phyloP scores from a whole-genome alignment of 2,797 vertebrate genomes.

The Streptopelia turtur region DNA sequence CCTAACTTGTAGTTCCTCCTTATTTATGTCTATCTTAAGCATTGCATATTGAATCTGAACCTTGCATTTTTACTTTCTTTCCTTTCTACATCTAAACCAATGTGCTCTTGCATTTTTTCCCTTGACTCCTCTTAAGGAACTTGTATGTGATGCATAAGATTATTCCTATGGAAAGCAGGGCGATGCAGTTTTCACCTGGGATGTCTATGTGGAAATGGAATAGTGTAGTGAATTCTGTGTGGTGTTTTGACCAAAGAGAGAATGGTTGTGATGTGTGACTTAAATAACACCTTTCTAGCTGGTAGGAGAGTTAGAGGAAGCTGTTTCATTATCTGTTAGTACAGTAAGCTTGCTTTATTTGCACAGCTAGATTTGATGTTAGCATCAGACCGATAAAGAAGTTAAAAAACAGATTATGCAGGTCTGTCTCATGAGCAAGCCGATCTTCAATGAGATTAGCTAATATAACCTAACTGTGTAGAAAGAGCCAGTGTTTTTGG shows the following conservation, averaged over 20 bases:
- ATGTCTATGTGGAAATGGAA: not conserved
- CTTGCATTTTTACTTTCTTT: not conserved
- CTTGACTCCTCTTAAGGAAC: not conserved
- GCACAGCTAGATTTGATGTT: not conserved
- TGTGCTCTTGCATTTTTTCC: not conserved
- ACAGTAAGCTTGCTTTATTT: not conserved
- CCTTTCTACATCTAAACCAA: not conserved
- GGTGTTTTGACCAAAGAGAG: not conserved
- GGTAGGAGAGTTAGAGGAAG: not conserved
- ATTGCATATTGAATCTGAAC: not conserved
- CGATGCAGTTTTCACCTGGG: not conserved
- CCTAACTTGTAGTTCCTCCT: not conserved
- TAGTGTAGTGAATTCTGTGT: not conserved
- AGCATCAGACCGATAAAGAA: not conserved
- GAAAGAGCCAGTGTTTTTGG: not conserved
- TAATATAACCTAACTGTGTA: not conserved
- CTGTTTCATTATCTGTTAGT: not conserved
- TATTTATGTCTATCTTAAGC: not conserved
- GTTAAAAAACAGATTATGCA: not conserved
- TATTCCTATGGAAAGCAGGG: not conserved
- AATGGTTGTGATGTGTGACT: not conserved
- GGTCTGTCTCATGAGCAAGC: not conserved
- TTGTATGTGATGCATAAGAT: not conserved
- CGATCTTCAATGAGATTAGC: not conserved
- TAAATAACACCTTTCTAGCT: not conserved